Evolutionary conservation across 1,140 invertebrate genomes (phyloP).

Genomic region (Sitophilus oryzae): DNA sequence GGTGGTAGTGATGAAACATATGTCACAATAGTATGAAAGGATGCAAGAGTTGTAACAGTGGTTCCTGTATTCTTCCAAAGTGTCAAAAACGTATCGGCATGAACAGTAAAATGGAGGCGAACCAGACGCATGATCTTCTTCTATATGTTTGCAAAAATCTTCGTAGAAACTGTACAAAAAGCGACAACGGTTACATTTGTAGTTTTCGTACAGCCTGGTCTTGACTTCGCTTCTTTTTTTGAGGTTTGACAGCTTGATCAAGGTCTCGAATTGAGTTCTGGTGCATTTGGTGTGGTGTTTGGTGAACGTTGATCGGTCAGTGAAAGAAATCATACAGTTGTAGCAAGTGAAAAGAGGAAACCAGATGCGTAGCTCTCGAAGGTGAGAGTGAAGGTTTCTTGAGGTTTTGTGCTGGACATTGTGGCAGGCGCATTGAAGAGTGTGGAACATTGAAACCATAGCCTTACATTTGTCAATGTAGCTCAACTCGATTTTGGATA

Average conservation of each 20-base stretch:
- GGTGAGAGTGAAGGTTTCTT: constrained; percentile 34
- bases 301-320: constrained; percentile 35
- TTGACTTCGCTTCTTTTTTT: constrained; percentile 33
- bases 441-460: constrained; percentile 37
- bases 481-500: constrained; percentile 38
- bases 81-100: constrained; percentile 31
- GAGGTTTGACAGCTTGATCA: constrained; percentile 33
- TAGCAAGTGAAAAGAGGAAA: constrained; percentile 50
- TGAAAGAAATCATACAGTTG: constrained; percentile 52
- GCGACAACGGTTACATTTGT: constrained; percentile 35
- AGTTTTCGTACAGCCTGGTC: constrained; percentile 38
- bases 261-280: constrained; percentile 28
- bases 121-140: constrained; percentile 31
- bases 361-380: constrained; percentile 34
- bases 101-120: constrained; percentile 27
- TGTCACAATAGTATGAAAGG: constrained; percentile 37
- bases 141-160: constrained; percentile 37
- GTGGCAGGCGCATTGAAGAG: constrained; percentile 36
- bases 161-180: constrained; percentile 38
- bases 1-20: constrained; percentile 33
- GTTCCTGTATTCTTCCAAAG: constrained; percentile 33
- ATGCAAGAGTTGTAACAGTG: constrained; percentile 36
- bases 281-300: constrained; percentile 32
- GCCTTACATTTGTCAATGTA: constrained; percentile 40
- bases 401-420: constrained; percentile 30